Conservation (phyloP, 1,140 invertebrate species). For the Armadillidium nasatum region DNA sequence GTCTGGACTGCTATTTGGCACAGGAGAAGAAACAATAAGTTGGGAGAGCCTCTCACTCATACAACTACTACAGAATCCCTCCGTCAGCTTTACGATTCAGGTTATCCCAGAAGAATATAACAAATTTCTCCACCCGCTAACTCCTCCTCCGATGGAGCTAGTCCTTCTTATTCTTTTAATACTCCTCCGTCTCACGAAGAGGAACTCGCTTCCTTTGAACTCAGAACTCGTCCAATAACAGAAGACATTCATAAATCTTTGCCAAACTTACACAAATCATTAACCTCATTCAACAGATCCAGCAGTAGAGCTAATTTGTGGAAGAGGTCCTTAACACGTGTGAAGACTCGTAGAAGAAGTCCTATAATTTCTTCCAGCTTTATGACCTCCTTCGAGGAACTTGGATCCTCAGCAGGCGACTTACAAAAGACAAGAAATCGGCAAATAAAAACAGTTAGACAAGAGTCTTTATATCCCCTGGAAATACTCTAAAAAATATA, state of each 20-base stretch:
- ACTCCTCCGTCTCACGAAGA: background rate
- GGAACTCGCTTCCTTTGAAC: background rate
- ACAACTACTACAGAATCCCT: conserved; percentile 65
- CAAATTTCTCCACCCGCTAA: background rate
- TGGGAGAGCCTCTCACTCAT: conserved; percentile 53
- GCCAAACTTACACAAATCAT: background rate
- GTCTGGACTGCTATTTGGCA: conserved; percentile 80
- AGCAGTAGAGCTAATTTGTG: background rate
- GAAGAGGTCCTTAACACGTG: background rate
- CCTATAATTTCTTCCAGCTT: too few relatives aligned
- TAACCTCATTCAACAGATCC: background rate
- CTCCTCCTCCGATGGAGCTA: background rate
- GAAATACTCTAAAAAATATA: background rate
- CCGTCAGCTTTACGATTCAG: conserved; percentile 78
- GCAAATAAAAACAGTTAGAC: background rate
- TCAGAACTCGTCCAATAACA: too few relatives aligned
- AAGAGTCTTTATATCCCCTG: background rate
- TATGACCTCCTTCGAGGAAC: too few relatives aligned
- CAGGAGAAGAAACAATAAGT: conserved; percentile 61
- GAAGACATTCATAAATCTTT: background rate
- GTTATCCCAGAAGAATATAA: conserved; percentile 75
- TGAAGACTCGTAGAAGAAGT: too few relatives aligned
- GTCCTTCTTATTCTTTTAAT: background rate
- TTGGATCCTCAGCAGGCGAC: background rate
- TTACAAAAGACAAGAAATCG: background rate